phyloP scores from a whole-genome alignment of 2,888 invertebrate species.

The Zootermopsis nevadensis region DNA sequence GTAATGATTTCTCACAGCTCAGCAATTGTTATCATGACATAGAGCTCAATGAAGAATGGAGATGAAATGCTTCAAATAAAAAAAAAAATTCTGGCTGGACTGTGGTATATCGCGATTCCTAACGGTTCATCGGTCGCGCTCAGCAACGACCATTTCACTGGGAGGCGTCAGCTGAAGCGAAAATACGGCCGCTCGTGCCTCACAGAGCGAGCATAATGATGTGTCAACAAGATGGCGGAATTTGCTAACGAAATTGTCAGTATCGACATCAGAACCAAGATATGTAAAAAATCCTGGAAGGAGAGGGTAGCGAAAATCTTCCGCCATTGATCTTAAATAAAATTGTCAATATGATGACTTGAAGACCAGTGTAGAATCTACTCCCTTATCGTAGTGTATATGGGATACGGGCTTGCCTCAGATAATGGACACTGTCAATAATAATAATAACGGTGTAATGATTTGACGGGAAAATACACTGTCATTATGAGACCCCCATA shows the following conservation, averaged over 20 bases:
- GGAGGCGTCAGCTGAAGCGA: neutral
- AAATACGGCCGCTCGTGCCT: constrained; percentile 12
- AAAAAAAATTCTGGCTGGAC: neutral
- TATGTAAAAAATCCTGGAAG: too few relatives aligned
- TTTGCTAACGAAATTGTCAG: neutral
- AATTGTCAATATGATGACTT: too few relatives aligned
- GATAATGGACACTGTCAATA: too few relatives aligned
- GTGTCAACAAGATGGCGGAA: neutral
- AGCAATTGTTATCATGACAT: neutral
- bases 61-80: neutral
- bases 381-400: too few relatives aligned
- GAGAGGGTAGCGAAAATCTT: too few relatives aligned
- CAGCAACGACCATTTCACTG: neutral
- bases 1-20: neutral
- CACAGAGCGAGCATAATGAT: neutral
- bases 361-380: too few relatives aligned
- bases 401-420: too few relatives aligned
- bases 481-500: too few relatives aligned
- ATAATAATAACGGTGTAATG: too few relatives aligned
- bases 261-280: neutral
- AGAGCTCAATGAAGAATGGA: neutral
- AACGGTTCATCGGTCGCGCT: neutral
- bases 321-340: too few relatives aligned
- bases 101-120: neutral
- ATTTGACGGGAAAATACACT: too few relatives aligned